Percentiles rank a stretch among this genome's conserved stretches.
Conservation (phyloP, 2,113 vertebrate species). For the Hiodon tergisus region DNA sequence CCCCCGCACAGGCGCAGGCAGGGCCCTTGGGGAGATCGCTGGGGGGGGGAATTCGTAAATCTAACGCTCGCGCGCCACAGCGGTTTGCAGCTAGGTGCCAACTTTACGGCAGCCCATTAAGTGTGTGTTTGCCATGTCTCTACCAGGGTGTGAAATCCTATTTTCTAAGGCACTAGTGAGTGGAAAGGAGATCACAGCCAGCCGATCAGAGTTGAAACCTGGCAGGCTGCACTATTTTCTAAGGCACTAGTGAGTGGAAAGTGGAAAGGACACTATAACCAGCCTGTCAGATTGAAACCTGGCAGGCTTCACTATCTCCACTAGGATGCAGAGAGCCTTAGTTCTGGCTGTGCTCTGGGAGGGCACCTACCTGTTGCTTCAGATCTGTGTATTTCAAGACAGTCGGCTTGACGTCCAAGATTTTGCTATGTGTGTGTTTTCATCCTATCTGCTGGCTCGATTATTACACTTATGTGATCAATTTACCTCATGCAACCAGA, state of each 20-base stretch:
- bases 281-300: background rate
- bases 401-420: background rate
- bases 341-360: background rate
- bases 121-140: conserved; percentile 33
- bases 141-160: conserved; percentile 34
- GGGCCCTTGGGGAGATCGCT: conserved; percentile 23
- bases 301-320: background rate
- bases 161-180: no score
- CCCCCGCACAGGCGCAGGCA: conserved; percentile 16
- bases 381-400: background rate
- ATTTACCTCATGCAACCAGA: conserved; percentile 15
- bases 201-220: no score
- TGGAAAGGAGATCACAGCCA: no score
- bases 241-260: no score
- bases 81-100: conserved; percentile 38
- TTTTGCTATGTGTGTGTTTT: background rate
- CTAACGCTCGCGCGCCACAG: conserved; percentile 43
- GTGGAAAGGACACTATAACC: no score
- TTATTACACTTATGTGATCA: background rate
- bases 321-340: background rate
- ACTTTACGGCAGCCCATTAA: conserved; percentile 43
- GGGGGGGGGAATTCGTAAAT: conserved; percentile 49
- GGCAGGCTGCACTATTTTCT: no score
- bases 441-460: background rate
- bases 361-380: background rate